Conservation (phyloP, 2,888 invertebrate species). For the Bursaphelenchus okinawaensis region DNA sequence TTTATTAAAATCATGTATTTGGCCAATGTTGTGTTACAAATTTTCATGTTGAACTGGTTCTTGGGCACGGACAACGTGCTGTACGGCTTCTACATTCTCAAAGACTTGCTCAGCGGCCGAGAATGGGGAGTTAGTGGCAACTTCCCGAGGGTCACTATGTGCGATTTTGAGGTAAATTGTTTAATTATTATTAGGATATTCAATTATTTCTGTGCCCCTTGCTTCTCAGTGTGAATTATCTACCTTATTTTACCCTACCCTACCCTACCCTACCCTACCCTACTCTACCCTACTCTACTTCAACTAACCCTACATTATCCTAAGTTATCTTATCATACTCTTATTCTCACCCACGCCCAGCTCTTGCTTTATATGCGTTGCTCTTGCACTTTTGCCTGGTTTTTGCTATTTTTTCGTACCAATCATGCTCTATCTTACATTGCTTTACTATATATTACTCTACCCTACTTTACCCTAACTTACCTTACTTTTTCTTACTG, state of each 20-base stretch:
- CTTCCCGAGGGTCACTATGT: constrained; percentile 59
- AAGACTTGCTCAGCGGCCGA: constrained; percentile 56
- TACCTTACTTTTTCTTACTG: background rate
- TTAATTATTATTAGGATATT: too few relatives aligned
- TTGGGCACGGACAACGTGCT: constrained; percentile 58
- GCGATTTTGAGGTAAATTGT: constrained; percentile 58
- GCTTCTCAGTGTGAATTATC: too few relatives aligned
- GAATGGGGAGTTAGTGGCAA: constrained; percentile 58
- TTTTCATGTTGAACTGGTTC: constrained; percentile 58
- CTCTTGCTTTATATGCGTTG: too few relatives aligned
- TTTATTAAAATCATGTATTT: constrained; percentile 58
- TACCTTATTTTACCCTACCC: too few relatives aligned
- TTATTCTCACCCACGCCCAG: too few relatives aligned
- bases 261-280: too few relatives aligned
- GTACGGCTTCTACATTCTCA: constrained; percentile 58
- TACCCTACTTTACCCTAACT: too few relatives aligned
- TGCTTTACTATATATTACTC: too few relatives aligned
- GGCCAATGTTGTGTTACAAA: constrained; percentile 57
- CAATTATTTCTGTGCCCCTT: background rate
- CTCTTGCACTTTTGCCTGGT: too few relatives aligned
- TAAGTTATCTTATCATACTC: too few relatives aligned
- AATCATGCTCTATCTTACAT: too few relatives aligned
- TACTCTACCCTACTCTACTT: background rate
- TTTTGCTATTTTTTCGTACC: too few relatives aligned
- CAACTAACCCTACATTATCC: background rate